Conservation (phyloP, 2,888 invertebrate genomes). For the Apamea anceps region DNA sequence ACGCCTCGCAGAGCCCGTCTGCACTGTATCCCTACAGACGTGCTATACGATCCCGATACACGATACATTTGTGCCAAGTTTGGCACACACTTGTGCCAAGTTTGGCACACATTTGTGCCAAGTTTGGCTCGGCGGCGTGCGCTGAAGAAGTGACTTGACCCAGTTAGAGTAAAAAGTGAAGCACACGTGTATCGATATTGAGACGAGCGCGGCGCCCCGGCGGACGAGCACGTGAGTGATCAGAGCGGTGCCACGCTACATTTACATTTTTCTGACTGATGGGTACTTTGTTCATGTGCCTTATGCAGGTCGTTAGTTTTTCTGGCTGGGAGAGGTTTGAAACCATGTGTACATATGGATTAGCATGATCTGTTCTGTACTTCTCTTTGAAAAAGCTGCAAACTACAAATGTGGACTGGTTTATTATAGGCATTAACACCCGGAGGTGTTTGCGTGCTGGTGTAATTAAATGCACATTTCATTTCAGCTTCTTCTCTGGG, state of each 20-base stretch:
- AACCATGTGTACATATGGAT: neutral
- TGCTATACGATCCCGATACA: constrained; percentile 12
- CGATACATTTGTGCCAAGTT: constrained; percentile 25
- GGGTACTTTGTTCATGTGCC: neutral
- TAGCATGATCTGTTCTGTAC: neutral
- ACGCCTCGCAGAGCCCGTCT: neutral
- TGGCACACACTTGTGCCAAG: constrained; percentile 2
- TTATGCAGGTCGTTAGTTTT: neutral
- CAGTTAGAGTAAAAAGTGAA: constrained; percentile 46
- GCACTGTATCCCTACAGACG: constrained; percentile 3
- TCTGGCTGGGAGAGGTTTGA: neutral
- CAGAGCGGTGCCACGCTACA: neutral
- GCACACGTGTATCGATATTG: constrained; percentile 35
- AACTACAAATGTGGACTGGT: neutral
- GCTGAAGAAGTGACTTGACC: constrained; percentile 45
- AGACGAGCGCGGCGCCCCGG: neutral
- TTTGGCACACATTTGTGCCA: constrained; percentile 24
- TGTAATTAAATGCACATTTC: neutral
- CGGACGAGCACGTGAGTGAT: too few species aligned
- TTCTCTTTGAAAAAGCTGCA: neutral
- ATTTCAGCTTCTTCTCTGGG: neutral
- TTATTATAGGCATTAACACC: neutral
- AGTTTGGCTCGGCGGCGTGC: constrained; percentile 3
- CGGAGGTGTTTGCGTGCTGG: neutral
- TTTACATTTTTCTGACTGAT: neutral